These are phyloP conservation scores for Neocrepidodera transversa DNA, from an alignment of 2,888 invertebrate species.

Conservation along the genomic window DNA sequence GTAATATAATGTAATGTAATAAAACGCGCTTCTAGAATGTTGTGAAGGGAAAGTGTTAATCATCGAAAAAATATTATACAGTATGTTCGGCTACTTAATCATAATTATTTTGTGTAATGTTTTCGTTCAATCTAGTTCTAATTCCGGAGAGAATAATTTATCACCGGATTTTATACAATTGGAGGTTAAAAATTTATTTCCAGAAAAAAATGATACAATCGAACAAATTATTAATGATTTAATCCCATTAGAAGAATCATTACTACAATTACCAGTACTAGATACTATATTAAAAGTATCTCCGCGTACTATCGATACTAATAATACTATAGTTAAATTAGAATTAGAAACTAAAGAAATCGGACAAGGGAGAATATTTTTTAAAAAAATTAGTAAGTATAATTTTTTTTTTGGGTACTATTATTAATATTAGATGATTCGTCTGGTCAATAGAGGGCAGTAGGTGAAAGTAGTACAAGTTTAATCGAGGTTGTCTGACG, in stretches of 20 bases:
- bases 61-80: conserved; percentile 11
- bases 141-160: no score
- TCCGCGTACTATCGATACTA: conserved; percentile 75
- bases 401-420: neutral
- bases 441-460: conserved; percentile 7
- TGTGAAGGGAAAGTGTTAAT: conserved; percentile 32
- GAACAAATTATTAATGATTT: conserved; percentile 76
- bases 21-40: conserved; percentile 23
- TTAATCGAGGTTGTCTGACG: neutral
- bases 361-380: conserved; percentile 66
- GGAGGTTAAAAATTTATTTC: no score
- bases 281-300: conserved; percentile 77
- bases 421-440: neutral
- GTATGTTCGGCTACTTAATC: conserved; percentile 39
- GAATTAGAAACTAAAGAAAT: conserved; percentile 69
- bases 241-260: conserved; percentile 74
- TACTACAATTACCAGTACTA: conserved; percentile 77
- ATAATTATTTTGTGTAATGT: conserved; percentile 30
- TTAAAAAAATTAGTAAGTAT: conserved; percentile 74
- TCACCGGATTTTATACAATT: no score
- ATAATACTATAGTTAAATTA: conserved; percentile 77
- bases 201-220: conserved; percentile 51
- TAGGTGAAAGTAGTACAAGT: conserved; percentile 4
- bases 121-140: conserved; percentile 50
- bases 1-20: no score